Evolutionary conservation across 2,113 vertebrate species (phyloP).

Genomic region (Vanacampus margaritifer): DNA sequence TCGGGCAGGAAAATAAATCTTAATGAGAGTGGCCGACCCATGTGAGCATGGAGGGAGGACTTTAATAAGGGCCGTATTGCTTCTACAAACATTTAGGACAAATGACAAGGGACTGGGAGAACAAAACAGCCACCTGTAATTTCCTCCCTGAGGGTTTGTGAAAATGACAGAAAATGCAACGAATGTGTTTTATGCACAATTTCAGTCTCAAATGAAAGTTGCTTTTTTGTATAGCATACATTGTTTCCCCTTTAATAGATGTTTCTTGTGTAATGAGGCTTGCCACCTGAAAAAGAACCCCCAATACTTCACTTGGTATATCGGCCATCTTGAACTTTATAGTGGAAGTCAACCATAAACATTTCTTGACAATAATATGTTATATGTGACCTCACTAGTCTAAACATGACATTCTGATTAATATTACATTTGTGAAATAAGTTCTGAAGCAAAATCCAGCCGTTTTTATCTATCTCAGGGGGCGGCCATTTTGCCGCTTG

Average conservation of each 20-base stretch:
- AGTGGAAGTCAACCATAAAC: no score
- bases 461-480: no score
- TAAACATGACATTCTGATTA: no score
- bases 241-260: not conserved
- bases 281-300: no score
- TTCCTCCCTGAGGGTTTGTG: not conserved
- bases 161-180: not conserved
- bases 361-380: no score
- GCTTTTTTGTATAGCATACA: constrained; percentile 5
- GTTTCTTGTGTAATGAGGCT: no score
- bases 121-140: constrained; percentile 18
- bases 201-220: constrained; percentile 10
- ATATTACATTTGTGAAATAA: no score
- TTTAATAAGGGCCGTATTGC: constrained; percentile 40
- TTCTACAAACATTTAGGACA: constrained; percentile 29
- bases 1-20: constrained; percentile 54
- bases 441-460: no score
- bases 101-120: constrained; percentile 13
- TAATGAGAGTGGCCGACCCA: constrained; percentile 34
- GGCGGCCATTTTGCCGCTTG: no score
- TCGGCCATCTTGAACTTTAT: no score
- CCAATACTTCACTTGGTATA: no score
- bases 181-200: constrained; percentile 4
- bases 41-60: constrained; percentile 29
- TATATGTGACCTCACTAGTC: no score